These are phyloP conservation scores for Musca domestica DNA, from an alignment of 1,140 invertebrate genomes.

Conservation along the genomic window DNA sequence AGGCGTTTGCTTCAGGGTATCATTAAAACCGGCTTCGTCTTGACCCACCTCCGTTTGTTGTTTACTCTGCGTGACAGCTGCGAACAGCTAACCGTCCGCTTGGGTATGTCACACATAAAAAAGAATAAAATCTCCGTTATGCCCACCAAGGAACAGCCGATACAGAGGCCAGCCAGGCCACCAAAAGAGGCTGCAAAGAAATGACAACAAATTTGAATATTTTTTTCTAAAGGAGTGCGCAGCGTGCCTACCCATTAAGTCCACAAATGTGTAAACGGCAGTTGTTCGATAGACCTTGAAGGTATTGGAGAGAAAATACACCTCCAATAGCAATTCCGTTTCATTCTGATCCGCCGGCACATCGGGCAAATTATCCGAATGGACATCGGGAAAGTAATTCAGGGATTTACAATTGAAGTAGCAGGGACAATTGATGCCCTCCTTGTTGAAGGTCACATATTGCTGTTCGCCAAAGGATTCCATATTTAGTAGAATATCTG, in stretches of 20 bases:
- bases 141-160: slow-evolving; percentile 17
- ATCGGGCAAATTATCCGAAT: neutral
- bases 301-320: slow-evolving; percentile 10
- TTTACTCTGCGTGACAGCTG: too few relatives aligned
- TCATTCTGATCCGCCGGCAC: neutral
- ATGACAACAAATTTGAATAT: neutral
- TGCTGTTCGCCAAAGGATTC: slow-evolving; percentile 15
- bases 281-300: slow-evolving; percentile 41
- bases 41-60: too few relatives aligned
- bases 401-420: slow-evolving; percentile 43
- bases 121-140: slow-evolving; percentile 6
- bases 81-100: too few relatives aligned
- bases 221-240: neutral
- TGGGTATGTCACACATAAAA: neutral
- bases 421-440: slow-evolving; percentile 41
- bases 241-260: slow-evolving; percentile 43
- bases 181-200: slow-evolving; percentile 13
- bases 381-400: slow-evolving; percentile 27
- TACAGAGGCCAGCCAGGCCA: slow-evolving; percentile 9
- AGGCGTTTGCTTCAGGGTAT: too few relatives aligned
- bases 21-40: too few relatives aligned
- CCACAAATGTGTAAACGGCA: slow-evolving; percentile 44
- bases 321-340: slow-evolving; percentile 7
- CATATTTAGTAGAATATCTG: slow-evolving; percentile 3
- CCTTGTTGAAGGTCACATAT: neutral